These are phyloP conservation scores for Rhinolophus ferrumequinum DNA, from an alignment of 2,113 vertebrate genomes.

Conservation along the genomic window DNA sequence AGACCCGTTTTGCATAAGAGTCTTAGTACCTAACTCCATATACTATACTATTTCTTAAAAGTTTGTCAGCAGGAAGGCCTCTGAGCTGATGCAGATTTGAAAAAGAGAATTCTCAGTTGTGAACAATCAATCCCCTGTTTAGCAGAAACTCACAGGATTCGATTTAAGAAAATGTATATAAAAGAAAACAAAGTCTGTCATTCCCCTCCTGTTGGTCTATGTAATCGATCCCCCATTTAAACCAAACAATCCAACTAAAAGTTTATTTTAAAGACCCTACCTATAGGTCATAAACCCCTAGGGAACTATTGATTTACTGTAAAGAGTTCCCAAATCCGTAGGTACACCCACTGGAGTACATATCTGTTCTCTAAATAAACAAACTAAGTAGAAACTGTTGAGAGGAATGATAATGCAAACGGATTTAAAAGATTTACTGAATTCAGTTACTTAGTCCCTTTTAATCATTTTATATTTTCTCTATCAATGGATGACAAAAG, in stretches of 20 bases:
- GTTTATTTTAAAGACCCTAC: slow-evolving; percentile 30
- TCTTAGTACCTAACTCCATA: not conserved
- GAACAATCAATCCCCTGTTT: not conserved
- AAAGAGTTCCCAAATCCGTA: not conserved
- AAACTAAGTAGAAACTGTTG: not conserved
- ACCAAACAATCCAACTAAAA: not conserved
- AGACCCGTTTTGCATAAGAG: not conserved
- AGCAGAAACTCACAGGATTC: not conserved
- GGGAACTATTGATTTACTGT: not conserved
- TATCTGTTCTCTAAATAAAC: not conserved
- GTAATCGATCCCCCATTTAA: not conserved
- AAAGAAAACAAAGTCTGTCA: not conserved
- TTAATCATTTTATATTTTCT: slow-evolving; percentile 38
- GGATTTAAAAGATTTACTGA: not conserved
- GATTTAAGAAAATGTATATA: slow-evolving; percentile 21
- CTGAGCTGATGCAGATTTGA: not conserved
- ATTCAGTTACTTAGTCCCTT: not conserved
- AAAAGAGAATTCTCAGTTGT: not conserved
- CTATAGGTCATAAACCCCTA: not conserved
- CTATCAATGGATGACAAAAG: not conserved
- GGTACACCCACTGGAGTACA: not conserved
- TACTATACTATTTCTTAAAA: not conserved
- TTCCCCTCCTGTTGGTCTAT: not conserved
- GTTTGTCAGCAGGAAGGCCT: not conserved
- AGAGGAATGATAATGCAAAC: not conserved